Evolutionary conservation across 2,888 invertebrate genomes (phyloP).

Genomic region (Sarcophaga carnaria): DNA sequence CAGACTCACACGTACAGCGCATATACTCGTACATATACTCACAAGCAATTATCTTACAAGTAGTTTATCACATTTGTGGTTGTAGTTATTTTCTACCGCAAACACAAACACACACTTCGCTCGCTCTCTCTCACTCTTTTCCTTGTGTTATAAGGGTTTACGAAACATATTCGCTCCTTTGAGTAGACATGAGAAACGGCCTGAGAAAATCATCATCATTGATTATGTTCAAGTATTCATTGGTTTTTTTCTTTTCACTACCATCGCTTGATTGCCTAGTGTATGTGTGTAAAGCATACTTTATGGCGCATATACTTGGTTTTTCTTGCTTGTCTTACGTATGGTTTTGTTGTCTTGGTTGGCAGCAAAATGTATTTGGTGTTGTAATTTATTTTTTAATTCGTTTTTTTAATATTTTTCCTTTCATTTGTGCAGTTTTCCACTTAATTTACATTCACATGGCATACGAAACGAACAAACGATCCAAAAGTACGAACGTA

Average conservation of each 20-base stretch:
- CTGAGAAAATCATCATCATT: conserved; percentile 58
- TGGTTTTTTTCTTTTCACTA: conserved; percentile 27
- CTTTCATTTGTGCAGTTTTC: conserved; percentile 72
- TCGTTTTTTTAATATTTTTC: conserved; percentile 37
- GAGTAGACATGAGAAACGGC: neutral
- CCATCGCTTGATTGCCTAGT: neutral
- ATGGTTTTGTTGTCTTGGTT: conserved; percentile 1
- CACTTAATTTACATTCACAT: conserved; percentile 76
- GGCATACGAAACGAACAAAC: neutral
- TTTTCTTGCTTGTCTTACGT: conserved; percentile 25
- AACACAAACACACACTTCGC: neutral
- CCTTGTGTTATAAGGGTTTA: neutral
- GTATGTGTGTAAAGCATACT: conserved; percentile 52
- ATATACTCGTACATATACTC: neutral
- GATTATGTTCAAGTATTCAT: conserved; percentile 59
- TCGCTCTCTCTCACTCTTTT: neutral
- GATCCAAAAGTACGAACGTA: neutral
- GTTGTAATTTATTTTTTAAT: conserved; percentile 40
- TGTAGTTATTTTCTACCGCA: conserved; percentile 14
- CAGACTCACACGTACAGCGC: neutral
- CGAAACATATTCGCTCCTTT: neutral
- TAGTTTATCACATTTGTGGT: conserved; percentile 80
- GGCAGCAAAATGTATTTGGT: neutral
- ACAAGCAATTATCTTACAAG: conserved; percentile 76
- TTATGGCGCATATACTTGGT: conserved; percentile 45